Base-by-base conservation (phyloP, 2,888 invertebrate genomes). In the Ramazzottius varieornatus region DNA sequence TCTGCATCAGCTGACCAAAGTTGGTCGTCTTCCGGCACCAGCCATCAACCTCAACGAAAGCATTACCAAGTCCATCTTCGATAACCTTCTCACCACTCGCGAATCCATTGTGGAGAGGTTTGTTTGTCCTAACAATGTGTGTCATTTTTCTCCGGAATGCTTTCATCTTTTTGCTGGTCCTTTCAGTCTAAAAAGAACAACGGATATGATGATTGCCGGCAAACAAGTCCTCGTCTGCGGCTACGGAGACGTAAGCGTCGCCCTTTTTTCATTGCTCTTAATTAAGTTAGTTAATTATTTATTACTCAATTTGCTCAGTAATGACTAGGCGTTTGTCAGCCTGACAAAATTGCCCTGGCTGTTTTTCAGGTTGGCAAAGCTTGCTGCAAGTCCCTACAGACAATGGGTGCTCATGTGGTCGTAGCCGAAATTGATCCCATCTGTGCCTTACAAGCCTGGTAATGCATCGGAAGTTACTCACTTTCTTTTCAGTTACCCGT, bases 41-140 rank as follows among this genome's bases (percentile, higher is more conserved):
- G 94, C 94, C 1, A 94, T 94, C 91, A 94, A 94, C 76, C 93
- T 94, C 40, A 94, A 94, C 75, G 94, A 94, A 76, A 92, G 92
- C 1, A 93, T 94, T 54, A 94, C 92, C 1, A 94, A 94, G 81
- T 93, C 92, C 63, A 94, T 93, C 79, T 94, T 93, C 74, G 94
- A 94, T 77, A 94, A 93, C 77, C 80, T 93, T 34, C 94, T 94
- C 75, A 90, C 91, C 70, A 94, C 93, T 78, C 84, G 92, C 75
- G 89, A 89, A 78, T 86, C 86, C 66, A 86, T 89, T 71, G 82
- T 89, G 72, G 88, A 89, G 72, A 76, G 77, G 78, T 79, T 76
- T 85, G 85, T n/a, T n/a, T 84, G 40, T 13, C 20, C 40, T 40
- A 13, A 8, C 8, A 40, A 8, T 24, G 54, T 4, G 24, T n/a